Evolutionary conservation across 2,113 vertebrate species (phyloP), one percentile per base, ranked within the genome.

Genomic region (Corythornis vintsioides): DNA sequence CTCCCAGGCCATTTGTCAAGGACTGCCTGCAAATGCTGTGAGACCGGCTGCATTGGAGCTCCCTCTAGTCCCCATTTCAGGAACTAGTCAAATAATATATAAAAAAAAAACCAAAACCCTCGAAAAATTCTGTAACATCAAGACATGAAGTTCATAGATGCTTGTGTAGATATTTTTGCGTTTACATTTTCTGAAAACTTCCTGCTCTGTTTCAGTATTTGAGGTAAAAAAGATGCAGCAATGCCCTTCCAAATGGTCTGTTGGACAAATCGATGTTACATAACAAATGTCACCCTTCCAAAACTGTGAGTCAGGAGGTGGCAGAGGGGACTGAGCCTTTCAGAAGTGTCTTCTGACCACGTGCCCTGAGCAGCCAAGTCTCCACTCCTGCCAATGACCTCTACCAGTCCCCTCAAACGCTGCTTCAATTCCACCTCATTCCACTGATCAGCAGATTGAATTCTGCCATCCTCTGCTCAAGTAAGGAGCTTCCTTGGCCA

Each of bases 21-120:
- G 40, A 53, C 0, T 0, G 61, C 15, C 69, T 2, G n/a, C 4
- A 18, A n/a, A 3, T 10, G n/a, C 31, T 35, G 8, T 3, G n/a
- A 38, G 7, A 26, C 65, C 53, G 35, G 5, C 70, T 90, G 93
- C 86, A 7, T 52, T 67, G 94, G 88, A 92, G 96, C 96, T 95
- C 97, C 97, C 95, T 95, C 97, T 95, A 92, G 95, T 56, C 42
- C 57, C 66, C 78, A 14, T 3, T 22, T 28, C 53, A 24, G 82
- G 64, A 64, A 85, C 76, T 11, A 38, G 6, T 8, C 40, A 38
- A 35, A 9, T 43, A 8, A 10, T 33, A 16, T 1, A 7, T 53
- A 47, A 59, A 13, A 7, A 5, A 45, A 45, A 45, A 45, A 7
- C 45, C 16, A 14, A 45, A 45, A 45, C 38, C 21, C 15, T 4